These are phyloP conservation scores for Pseudococcus viburni DNA, from an alignment of 2,888 invertebrate genomes.

Conservation along the genomic window DNA sequence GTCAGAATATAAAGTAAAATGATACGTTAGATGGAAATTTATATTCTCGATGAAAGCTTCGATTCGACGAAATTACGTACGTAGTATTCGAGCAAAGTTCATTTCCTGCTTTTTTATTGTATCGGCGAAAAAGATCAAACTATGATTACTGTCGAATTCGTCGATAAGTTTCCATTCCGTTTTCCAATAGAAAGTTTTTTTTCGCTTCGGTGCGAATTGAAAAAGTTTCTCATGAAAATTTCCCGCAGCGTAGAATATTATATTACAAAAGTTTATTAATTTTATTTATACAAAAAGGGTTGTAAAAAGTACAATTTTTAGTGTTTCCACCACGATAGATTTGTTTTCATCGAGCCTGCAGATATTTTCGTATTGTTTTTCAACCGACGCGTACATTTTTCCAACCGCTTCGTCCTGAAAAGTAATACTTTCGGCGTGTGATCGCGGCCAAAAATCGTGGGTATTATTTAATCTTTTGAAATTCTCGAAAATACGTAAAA, in stretches of 20 bases:
- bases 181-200: neutral
- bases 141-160: slow-evolving; percentile 1
- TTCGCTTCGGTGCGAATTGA: neutral
- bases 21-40: neutral
- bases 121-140: neutral
- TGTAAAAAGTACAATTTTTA: neutral
- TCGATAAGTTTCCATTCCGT: slow-evolving; percentile 5
- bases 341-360: neutral
- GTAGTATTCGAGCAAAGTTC: neutral
- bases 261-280: slow-evolving; percentile 28
- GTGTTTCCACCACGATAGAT: neutral
- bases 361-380: neutral
- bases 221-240: slow-evolving; percentile 13
- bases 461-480: neutral
- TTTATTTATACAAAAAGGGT: neutral
- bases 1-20: neutral
- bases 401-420: neutral
- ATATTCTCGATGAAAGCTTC: neutral
- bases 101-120: neutral
- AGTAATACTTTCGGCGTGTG: neutral
- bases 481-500: neutral
- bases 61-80: neutral
- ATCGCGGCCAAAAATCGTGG: too few species aligned
- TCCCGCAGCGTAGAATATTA: neutral
- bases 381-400: neutral